Evolutionary conservation across 2,888 invertebrate genomes (phyloP).

Genomic region (Mesorhabditis belari): DNA sequence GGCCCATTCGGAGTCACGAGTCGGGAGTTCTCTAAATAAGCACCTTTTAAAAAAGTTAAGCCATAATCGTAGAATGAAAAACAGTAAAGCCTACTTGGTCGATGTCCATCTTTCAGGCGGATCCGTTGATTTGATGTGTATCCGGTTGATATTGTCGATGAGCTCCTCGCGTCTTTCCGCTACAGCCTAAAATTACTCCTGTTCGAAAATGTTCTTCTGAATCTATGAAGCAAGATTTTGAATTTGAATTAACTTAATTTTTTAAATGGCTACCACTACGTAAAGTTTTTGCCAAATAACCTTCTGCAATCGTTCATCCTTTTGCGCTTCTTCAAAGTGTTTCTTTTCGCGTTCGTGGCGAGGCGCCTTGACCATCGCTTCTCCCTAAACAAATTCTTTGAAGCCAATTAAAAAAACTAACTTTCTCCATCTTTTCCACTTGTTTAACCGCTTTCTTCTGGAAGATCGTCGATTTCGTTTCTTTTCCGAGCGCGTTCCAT

Average conservation of each 20-base stretch:
- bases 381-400: neutral
- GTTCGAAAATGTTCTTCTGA: neutral
- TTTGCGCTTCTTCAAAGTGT: slow-evolving; percentile 22
- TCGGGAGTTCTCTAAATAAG: slow-evolving; percentile 31
- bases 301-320: slow-evolving; percentile 22
- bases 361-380: slow-evolving; percentile 23
- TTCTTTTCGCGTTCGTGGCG: slow-evolving; percentile 38
- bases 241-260: too few species aligned
- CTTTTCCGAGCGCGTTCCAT: slow-evolving; percentile 28
- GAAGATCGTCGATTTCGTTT: slow-evolving; percentile 27
- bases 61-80: slow-evolving; percentile 11
- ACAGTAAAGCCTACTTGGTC: slow-evolving; percentile 17
- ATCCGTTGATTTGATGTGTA: slow-evolving; percentile 38
- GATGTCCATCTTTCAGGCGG: slow-evolving; percentile 36
- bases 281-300: slow-evolving; percentile 6
- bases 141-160: slow-evolving; percentile 41
- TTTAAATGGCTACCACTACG: too few species aligned
- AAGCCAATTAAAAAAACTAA: slow-evolving; percentile 7
- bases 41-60: neutral
- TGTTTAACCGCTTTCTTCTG: slow-evolving; percentile 29
- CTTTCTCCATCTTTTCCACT: slow-evolving; percentile 26
- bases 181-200: slow-evolving; percentile 23
- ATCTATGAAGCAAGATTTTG: too few species aligned
- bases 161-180: slow-evolving; percentile 30
- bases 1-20: slow-evolving; percentile 33